Conservation (phyloP, 2,113 vertebrate genomes). For the Alexandromys fortis region DNA sequence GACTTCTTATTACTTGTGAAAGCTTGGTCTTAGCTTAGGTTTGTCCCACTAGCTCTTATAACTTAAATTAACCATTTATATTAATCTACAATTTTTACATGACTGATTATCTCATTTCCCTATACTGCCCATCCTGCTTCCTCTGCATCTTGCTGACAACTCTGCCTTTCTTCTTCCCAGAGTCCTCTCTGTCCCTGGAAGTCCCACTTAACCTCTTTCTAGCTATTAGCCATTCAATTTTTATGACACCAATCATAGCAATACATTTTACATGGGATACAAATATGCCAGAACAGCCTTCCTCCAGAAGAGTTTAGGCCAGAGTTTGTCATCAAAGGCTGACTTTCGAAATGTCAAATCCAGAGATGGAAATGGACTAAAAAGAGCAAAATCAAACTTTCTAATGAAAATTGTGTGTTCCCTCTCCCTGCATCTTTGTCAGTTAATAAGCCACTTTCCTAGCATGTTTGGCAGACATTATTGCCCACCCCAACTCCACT, state of each 20-base stretch:
- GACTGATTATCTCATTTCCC: background rate
- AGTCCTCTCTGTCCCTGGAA: background rate
- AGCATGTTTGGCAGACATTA: background rate
- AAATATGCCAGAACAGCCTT: background rate
- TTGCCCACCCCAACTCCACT: background rate
- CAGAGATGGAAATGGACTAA: background rate
- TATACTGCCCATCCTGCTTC: background rate
- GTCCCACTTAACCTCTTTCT: background rate
- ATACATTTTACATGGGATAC: background rate
- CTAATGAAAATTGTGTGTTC: background rate
- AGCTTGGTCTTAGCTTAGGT: background rate
- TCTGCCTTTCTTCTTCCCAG: background rate
- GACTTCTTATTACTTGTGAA: background rate
- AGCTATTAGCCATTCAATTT: background rate
- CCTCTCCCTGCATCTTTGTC: background rate
- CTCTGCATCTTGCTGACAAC: background rate
- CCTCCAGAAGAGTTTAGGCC: background rate
- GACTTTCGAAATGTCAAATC: constrained; percentile 24
- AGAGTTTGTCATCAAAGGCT: background rate
- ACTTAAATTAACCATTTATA: background rate
- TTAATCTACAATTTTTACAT: background rate
- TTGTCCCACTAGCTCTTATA: background rate
- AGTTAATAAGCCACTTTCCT: background rate
- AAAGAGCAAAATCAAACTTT: background rate
- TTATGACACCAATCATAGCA: background rate